phyloP scores from a whole-genome alignment of 2,113 vertebrate genomes.

The Meleagris gallopavo region DNA sequence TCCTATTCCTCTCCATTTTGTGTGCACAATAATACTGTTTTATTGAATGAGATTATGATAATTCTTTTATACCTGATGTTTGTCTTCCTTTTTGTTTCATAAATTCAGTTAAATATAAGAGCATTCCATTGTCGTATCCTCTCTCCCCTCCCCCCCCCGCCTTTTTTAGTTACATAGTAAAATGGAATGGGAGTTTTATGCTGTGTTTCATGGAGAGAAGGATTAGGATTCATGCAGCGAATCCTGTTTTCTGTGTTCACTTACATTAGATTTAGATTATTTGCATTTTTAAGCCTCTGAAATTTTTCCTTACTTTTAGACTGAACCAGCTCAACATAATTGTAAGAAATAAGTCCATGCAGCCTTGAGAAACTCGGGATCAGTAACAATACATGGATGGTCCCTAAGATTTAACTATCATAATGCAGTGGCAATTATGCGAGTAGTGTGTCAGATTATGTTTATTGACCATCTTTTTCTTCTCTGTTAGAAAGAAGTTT shows the following conservation, averaged over 20 bases:
- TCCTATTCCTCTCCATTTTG: background rate
- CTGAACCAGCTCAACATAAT: background rate
- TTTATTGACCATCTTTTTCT: background rate
- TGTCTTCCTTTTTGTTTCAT: background rate
- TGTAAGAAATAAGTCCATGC: background rate
- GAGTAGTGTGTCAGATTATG: background rate
- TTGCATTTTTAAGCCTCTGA: background rate
- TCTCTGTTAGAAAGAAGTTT: background rate
- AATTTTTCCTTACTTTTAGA: background rate
- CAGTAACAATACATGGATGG: background rate
- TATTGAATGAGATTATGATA: background rate
- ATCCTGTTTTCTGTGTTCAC: background rate
- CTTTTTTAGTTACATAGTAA: background rate
- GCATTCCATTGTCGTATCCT: background rate
- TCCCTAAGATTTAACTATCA: background rate
- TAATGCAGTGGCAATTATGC: background rate
- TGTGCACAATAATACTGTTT: background rate
- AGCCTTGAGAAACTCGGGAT: background rate
- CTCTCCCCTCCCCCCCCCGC: accelerated
- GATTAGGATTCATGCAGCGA: background rate
- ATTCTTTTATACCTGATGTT: background rate
- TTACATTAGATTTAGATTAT: background rate
- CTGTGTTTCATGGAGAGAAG: background rate
- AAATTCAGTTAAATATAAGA: background rate
- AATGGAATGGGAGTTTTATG: background rate